phyloP scores from a whole-genome alignment of 2,113 vertebrate species.

The Cisticola juncidis region DNA sequence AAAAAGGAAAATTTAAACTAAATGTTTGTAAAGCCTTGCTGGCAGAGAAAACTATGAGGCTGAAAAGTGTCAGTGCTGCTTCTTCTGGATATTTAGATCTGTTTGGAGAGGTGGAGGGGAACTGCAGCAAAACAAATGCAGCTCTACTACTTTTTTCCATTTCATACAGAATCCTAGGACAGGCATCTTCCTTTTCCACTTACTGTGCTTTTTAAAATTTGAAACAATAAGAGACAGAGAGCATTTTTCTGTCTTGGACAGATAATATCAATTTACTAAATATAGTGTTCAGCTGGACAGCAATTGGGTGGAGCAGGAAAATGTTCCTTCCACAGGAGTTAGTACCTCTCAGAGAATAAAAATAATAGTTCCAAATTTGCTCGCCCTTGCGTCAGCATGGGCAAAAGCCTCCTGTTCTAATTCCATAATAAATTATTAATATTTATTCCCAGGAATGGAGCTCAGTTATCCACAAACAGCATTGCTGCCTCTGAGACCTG shows the following conservation, averaged over 20 bases:
- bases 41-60: background rate
- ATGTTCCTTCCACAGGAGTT: slow-evolving; percentile 8
- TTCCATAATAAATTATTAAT: background rate
- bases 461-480: background rate
- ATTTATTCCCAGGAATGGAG: background rate
- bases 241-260: slow-evolving; percentile 38
- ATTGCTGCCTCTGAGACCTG: background rate
- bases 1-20: background rate
- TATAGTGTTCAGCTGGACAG: slow-evolving; percentile 48
- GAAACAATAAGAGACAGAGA: slow-evolving; percentile 38
- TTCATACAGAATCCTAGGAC: background rate
- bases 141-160: background rate
- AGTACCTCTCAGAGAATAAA: slow-evolving; percentile 2
- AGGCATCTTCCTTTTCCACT: background rate
- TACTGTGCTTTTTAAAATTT: background rate
- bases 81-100: background rate
- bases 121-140: background rate
- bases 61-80: background rate
- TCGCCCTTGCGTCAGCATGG: background rate
- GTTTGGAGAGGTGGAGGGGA: background rate
- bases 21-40: background rate
- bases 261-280: slow-evolving; percentile 39
- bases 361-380: slow-evolving; percentile 27
- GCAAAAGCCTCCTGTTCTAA: background rate
- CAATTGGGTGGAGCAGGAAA: slow-evolving; percentile 61